These are phyloP conservation scores for Zeuzera pyrina DNA, from an alignment of 2,888 invertebrate genomes.

Conservation along the genomic window DNA sequence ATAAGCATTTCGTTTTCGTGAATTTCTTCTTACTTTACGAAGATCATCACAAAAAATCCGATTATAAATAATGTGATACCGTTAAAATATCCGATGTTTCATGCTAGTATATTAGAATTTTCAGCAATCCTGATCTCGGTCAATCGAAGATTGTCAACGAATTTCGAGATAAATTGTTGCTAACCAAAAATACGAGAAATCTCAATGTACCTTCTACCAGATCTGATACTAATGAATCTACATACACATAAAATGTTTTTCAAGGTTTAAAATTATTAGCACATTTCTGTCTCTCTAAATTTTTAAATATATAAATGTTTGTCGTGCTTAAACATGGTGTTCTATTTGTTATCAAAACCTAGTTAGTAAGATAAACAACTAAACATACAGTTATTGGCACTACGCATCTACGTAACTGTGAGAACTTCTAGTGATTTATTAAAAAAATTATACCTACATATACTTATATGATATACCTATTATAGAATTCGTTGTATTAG, in stretches of 20 bases:
- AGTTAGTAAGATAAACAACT: constrained; percentile 69
- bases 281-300: constrained; percentile 75
- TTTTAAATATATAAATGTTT: constrained; percentile 75
- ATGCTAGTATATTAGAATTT: constrained; percentile 53
- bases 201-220: constrained; percentile 42
- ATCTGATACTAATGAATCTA: constrained; percentile 63
- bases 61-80: constrained; percentile 66
- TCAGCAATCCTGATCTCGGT: constrained; percentile 51
- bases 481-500: constrained; percentile 32
- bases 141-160: constrained; percentile 66
- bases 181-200: constrained; percentile 37
- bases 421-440: constrained; percentile 28
- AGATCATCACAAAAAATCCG: constrained; percentile 36
- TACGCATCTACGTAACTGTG: constrained; percentile 45
- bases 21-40: no score
- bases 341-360: constrained; percentile 74
- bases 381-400: constrained; percentile 73
- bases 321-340: constrained; percentile 75
- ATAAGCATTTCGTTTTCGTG: no score
- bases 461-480: no score
- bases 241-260: constrained; percentile 37
- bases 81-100: constrained; percentile 55
- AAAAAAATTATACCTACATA: no score
- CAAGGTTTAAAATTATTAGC: constrained; percentile 71
- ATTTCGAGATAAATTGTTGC: constrained; percentile 35